phyloP scores from a whole-genome alignment of 2,797 vertebrate species.

The Acipenser transmontanus region DNA sequence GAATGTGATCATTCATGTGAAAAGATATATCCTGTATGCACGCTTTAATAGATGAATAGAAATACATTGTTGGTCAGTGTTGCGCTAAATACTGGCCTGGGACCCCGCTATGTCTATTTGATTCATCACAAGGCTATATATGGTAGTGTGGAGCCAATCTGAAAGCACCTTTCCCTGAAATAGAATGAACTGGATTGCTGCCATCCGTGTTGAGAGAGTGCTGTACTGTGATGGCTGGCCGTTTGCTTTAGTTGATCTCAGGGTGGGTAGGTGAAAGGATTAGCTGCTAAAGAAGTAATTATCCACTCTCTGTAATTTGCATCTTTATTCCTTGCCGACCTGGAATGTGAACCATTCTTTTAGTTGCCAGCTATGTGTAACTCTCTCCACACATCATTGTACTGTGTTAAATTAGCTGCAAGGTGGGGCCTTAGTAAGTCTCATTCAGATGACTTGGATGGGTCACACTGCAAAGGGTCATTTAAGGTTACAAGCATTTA shows the following conservation, averaged over 20 bases:
- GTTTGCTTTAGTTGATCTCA: conserved; percentile 40
- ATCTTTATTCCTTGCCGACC: conserved; percentile 41
- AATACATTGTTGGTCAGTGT: neutral
- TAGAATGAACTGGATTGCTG: conserved; percentile 4
- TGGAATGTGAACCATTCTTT: conserved; percentile 29
- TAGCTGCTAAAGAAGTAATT: conserved; percentile 49
- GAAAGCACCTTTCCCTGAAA: neutral
- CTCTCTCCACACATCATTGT: no score
- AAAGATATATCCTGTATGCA: no score
- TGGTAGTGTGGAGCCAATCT: neutral
- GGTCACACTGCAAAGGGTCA: no score
- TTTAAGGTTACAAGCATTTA: no score
- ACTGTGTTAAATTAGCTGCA: no score
- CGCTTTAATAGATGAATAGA: neutral
- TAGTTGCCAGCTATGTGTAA: neutral
- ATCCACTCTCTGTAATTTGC: conserved; percentile 45
- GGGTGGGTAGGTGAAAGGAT: conserved; percentile 42
- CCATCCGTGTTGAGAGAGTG: conserved; percentile 3
- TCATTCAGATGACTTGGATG: no score
- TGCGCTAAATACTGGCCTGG: neutral
- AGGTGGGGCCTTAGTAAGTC: no score
- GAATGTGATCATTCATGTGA: no score
- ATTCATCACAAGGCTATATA: neutral
- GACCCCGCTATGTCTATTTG: neutral
- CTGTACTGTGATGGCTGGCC: conserved; percentile 32